These are phyloP conservation scores for Drosophila mayri DNA, from an alignment of 1,140 invertebrate species.

Conservation along the genomic window DNA sequence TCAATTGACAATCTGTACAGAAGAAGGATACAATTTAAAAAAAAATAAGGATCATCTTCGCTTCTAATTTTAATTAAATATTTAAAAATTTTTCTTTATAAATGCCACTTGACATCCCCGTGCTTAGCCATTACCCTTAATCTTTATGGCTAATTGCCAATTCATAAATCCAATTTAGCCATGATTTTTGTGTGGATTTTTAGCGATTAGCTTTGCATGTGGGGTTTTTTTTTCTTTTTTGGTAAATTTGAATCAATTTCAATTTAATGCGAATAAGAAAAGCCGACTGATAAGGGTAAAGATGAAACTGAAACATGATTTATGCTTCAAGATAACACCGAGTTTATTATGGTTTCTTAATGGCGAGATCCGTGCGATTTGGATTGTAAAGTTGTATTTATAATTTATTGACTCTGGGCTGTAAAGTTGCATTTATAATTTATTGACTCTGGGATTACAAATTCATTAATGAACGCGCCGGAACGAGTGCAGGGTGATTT, in stretches of 20 bases:
- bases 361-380: not conserved
- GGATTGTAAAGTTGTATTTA: no score
- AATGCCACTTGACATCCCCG: not conserved
- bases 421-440: not conserved
- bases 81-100: no score
- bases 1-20: no score
- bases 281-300: conserved; percentile 3
- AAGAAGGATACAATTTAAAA: no score
- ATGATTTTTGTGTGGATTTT: conserved; percentile 1
- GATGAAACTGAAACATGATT: not conserved
- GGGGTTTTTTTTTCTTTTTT: not conserved
- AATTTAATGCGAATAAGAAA: conserved; percentile 1
- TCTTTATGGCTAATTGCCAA: conserved; percentile 15
- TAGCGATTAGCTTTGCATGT: conserved; percentile 10
- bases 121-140: not conserved
- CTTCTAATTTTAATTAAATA: no score
- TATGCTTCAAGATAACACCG: not conserved
- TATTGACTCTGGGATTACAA: conserved; percentile 1
- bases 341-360: not conserved
- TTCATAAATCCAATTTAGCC: conserved; percentile 24
- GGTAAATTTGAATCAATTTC: conserved; percentile 1
- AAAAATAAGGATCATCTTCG: no score
- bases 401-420: no score
- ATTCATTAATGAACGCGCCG: conserved; percentile 4
- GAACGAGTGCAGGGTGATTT: conserved; percentile 13